These are phyloP conservation scores for Mythimna albipuncta DNA, from an alignment of 2,888 invertebrate species.

Conservation along the genomic window DNA sequence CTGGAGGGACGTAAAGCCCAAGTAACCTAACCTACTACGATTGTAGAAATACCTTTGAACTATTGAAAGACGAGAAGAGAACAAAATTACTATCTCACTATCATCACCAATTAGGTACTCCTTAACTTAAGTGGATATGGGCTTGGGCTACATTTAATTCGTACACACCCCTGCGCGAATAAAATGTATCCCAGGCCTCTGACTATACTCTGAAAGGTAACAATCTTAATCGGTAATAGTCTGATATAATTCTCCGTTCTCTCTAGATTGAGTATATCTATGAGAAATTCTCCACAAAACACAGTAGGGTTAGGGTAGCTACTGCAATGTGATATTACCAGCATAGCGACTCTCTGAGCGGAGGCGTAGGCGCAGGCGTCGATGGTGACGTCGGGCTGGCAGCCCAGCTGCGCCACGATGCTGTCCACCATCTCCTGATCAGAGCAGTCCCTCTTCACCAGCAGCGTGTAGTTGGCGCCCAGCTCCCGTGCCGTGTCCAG, in stretches of 20 bases:
- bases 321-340: conserved; percentile 85
- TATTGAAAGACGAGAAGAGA: background rate
- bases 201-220: too few species aligned
- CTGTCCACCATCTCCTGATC: conserved; percentile 91
- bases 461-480: conserved; percentile 93
- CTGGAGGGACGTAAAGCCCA: too few species aligned
- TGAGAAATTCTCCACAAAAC: too few species aligned
- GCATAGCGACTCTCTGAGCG: conserved; percentile 94
- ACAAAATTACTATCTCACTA: background rate
- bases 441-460: conserved; percentile 87
- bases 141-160: too few species aligned
- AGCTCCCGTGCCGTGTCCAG: conserved; percentile 93
- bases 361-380: conserved; percentile 96
- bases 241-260: too few species aligned
- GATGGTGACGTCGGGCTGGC: conserved; percentile 93
- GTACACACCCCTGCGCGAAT: too few species aligned
- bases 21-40: too few species aligned
- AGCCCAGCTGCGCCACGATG: conserved; percentile 91
- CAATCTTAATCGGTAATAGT: too few species aligned
- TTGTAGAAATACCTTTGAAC: background rate
- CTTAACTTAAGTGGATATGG: too few species aligned
- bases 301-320: background rate
- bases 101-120: too few species aligned
- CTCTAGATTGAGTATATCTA: too few species aligned
- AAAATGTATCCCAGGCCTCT: too few species aligned